These are phyloP conservation scores for Rhombomys opimus DNA, from an alignment of 2,113 vertebrate genomes.

Conservation along the genomic window DNA sequence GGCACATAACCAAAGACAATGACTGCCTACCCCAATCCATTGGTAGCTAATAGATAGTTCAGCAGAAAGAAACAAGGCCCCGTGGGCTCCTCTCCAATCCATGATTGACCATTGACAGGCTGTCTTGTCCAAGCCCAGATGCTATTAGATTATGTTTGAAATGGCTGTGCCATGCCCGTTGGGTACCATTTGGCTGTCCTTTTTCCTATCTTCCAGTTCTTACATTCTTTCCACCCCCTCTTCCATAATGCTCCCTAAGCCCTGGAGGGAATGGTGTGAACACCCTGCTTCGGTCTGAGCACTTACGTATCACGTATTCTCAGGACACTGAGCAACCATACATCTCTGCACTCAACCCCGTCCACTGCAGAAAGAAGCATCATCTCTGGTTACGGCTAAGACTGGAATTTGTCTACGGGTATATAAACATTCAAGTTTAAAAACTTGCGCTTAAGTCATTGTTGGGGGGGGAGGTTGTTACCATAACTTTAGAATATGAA, in stretches of 20 bases:
- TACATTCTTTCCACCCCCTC: not conserved
- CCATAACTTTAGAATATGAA: not conserved
- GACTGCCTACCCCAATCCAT: not conserved
- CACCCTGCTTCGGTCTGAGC: not conserved
- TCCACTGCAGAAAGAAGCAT: not conserved
- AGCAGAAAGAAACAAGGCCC: too few species aligned
- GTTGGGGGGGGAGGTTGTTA: not conserved
- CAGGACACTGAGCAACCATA: not conserved
- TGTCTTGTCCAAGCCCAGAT: not conserved
- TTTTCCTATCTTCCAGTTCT: not conserved
- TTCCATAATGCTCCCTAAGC: not conserved
- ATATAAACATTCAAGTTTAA: not conserved
- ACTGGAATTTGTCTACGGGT: not conserved
- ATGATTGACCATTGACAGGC: not conserved
- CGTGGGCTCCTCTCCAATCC: not conserved
- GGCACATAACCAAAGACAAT: not conserved
- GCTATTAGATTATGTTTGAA: not conserved
- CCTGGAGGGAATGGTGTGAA: too few species aligned
- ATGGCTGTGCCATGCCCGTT: not conserved
- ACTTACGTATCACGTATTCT: too few species aligned
- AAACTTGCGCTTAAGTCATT: not conserved
- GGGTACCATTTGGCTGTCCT: not conserved
- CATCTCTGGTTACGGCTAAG: not conserved
- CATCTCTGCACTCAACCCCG: not conserved
- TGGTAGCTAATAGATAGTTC: not conserved